Conservation (phyloP, 37 sponge, comb jelly and placozoan species). For the Chondrilla cf. caribensis region DNA sequence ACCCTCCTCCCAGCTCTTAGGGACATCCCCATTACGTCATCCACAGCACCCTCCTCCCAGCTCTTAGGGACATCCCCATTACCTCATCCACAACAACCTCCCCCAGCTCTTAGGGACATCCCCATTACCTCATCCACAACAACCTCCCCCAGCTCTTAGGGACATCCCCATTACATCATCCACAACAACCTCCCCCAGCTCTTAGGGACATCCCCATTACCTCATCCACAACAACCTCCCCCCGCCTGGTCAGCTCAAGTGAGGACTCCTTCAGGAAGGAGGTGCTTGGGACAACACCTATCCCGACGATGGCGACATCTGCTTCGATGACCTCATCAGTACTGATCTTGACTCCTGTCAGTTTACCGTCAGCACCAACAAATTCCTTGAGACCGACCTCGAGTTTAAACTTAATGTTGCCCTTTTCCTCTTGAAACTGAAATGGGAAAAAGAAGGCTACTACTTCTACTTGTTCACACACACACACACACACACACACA, state of each 20-base stretch:
- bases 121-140: constrained; percentile 64
- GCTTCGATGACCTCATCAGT: constrained; percentile 67
- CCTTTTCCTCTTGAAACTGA: constrained; percentile 67
- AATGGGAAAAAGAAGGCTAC: not conserved
- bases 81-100: constrained; percentile 78
- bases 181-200: constrained; percentile 69
- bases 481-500: constrained; percentile 18
- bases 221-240: constrained; percentile 75
- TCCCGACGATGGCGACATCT: constrained; percentile 70
- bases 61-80: not conserved
- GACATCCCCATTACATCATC: constrained; percentile 47
- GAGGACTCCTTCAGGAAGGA: constrained; percentile 78
- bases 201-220: constrained; percentile 25
- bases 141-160: constrained; percentile 49
- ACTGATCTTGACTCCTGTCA: constrained; percentile 49
- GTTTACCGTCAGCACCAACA: constrained; percentile 67
- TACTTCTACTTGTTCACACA: too few relatives aligned
- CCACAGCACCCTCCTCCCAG: constrained; percentile 67
- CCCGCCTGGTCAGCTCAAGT: constrained; percentile 54
- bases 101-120: constrained; percentile 27
- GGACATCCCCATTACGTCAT: constrained; percentile 40
- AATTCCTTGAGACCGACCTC: constrained; percentile 72
- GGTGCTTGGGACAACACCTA: constrained; percentile 83
- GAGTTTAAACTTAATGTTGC: constrained; percentile 79
- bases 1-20: constrained; percentile 56